Base-by-base conservation (phyloP, 2,888 invertebrate species). In the Tenthredo distinguenda region DNA sequence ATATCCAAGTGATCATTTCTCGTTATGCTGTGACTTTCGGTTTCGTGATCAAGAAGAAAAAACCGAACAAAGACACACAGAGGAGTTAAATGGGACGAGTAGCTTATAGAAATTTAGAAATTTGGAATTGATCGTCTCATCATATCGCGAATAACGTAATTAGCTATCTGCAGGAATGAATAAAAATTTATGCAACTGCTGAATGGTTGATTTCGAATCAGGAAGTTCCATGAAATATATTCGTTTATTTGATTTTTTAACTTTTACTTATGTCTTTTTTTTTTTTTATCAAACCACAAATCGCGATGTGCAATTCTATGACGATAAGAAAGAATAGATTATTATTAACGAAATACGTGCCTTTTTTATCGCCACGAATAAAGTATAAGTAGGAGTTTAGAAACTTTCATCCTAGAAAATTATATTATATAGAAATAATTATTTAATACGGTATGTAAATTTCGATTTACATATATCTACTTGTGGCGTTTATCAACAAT, bases 1-100 rank as follows among this genome's bases (percentile, higher is more conserved):
- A 83, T 97, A 97, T 93, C 96, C 97, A 0, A 97, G 97, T 1
- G 97, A 97, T 94, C 97, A 97, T 91, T 96, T 97, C 90, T 96
- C 97, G 0, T 94, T 97, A 86, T 95, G 96, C 84, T 95, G 96
- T 90, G 96, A 96, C 92, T 95, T 96, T 88, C 90, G 88, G 84
- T 86, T 90, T 83, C 83, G 47, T 10, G 83, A 83, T 50, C 83
- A 50, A 71, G 83, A 65, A 26, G 68, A 68, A 68, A 71, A 68
- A 71, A 34, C 50, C 43, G 83, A 68, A 18, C 26, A 68, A 18
- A 15, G 68, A 15, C 83, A 68, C 21, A 47, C 37, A 12, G 81
- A 81, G 62, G 81, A 81, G 34, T 50, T 81, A 5, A 62, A 81
- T 40, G 81, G 81, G 2, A 58, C 62, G 12, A 81, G 81, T 58